These are phyloP conservation scores for Pseudomyrmex dendroicus DNA, from an alignment of 1,140 invertebrate genomes.

Conservation along the genomic window DNA sequence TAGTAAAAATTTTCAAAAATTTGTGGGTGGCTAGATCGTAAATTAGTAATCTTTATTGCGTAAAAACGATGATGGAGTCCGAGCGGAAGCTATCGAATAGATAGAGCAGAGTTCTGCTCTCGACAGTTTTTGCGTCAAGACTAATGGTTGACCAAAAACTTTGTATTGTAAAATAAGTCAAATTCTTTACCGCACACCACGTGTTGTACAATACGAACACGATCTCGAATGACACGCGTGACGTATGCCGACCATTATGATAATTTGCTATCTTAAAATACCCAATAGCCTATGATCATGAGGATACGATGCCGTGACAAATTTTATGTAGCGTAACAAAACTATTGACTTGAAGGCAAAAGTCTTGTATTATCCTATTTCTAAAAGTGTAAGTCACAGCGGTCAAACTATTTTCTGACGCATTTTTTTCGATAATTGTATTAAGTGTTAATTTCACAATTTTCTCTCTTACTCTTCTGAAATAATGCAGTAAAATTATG, in stretches of 20 bases:
- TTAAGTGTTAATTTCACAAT: not conserved
- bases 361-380: no score
- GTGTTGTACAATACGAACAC: not conserved
- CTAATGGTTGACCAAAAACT: conserved; percentile 67
- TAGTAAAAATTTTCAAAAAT: not conserved
- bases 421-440: not conserved
- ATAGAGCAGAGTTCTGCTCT: conserved; percentile 38
- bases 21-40: conserved; percentile 60
- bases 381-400: no score
- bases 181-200: not conserved
- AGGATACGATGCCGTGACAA: conserved; percentile 73
- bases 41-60: conserved; percentile 78
- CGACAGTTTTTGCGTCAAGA: conserved; percentile 29
- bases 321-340: conserved; percentile 24
- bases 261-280: conserved; percentile 81
- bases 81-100: not conserved
- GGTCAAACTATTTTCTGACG: no score
- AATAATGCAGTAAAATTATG: not conserved
- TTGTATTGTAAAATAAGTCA: conserved; percentile 37
- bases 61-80: no score
- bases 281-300: conserved; percentile 82
- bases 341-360: no score
- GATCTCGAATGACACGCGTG: conserved; percentile 78
- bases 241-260: conserved; percentile 66
- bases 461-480: not conserved